Conservation (phyloP, 1,140 invertebrate genomes). For the Eurosta solidaginis region DNA sequence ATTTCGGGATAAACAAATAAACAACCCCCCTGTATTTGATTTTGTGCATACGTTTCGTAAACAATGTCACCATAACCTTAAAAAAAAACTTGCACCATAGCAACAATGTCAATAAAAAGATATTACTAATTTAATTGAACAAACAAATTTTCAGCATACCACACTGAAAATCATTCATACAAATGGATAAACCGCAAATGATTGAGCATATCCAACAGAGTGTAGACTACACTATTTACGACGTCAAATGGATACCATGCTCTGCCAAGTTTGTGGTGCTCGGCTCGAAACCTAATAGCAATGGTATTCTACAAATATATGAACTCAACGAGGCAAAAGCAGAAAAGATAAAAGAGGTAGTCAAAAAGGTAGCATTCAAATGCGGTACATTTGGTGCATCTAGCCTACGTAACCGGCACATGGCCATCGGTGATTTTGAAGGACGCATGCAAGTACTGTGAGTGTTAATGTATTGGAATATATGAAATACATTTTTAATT, state of each 20-base stretch:
- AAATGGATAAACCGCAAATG: constrained; percentile 81
- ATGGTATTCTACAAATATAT: constrained; percentile 86
- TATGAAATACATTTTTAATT: not conserved
- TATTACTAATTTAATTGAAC: constrained; percentile 10
- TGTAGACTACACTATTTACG: constrained; percentile 85
- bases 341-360: constrained; percentile 74
- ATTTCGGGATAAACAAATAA: too few species aligned
- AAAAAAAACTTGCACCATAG: constrained; percentile 17
- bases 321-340: constrained; percentile 77
- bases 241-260: constrained; percentile 92
- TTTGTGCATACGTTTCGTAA: not conserved
- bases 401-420: constrained; percentile 73
- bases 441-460: constrained; percentile 85
- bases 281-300: constrained; percentile 82
- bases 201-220: constrained; percentile 85
- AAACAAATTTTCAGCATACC: not conserved
- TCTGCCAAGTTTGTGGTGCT: constrained; percentile 89
- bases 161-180: not conserved
- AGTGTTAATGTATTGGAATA: constrained; percentile 32
- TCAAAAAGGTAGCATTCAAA: constrained; percentile 83
- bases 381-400: constrained; percentile 92
- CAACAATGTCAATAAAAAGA: not conserved
- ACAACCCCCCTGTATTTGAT: too few species aligned
- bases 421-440: constrained; percentile 91
- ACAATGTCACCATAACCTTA: not conserved